Base-by-base conservation (phyloP, 1,140 invertebrate species). In the Wasmannia auropunctata region DNA sequence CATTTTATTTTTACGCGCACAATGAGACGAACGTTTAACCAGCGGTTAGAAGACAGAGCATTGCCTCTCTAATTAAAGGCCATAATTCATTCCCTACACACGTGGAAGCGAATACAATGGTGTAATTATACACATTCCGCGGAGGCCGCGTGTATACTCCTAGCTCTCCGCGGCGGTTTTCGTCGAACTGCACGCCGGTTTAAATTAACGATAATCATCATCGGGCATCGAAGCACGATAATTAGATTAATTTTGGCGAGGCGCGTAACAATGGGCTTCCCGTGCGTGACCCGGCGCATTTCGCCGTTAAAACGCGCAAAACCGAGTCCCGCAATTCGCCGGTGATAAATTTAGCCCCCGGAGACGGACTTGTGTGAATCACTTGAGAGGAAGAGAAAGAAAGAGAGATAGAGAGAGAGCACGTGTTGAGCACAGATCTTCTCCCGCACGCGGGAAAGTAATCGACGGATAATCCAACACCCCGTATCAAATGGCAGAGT, bases 121-220 rank as follows among this genome's bases (percentile, higher is more conserved):
- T 19, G 49, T 31, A 83, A 83, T 83, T 83, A 83, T 19, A 58
- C 28, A 28, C 67, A 58, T 83, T 72, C 51, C 65, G 25, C 51
- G 37, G 37, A n/a, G 34, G 14, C 37, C n/a, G 31, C 25, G 11
- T 58, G 51, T 37, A 67, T 51, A n/a, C n/a, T 37, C 37, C 79
- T 37, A 69, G 40, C 25, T 58, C 25, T 58, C 79, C 19, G 46
- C 25, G 14, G 28, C 25, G 16, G 49, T 58, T 83, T 46, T 72
- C 51, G 11, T 46, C 51, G 67, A 58, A 72, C 72, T 58, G 19
- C 25, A 14, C 28, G 37, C 14, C 65, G 28, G 37, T 5, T n/a
- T 31, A 31, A 83, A 83, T 72, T 72, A 83, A 72, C 28, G 79
- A 72, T 72, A 72, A 83, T 60, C 79, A 80, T 69, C 77, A 46